Conservation (phyloP, 2,113 vertebrate genomes). For the Lophius piscatorius region DNA sequence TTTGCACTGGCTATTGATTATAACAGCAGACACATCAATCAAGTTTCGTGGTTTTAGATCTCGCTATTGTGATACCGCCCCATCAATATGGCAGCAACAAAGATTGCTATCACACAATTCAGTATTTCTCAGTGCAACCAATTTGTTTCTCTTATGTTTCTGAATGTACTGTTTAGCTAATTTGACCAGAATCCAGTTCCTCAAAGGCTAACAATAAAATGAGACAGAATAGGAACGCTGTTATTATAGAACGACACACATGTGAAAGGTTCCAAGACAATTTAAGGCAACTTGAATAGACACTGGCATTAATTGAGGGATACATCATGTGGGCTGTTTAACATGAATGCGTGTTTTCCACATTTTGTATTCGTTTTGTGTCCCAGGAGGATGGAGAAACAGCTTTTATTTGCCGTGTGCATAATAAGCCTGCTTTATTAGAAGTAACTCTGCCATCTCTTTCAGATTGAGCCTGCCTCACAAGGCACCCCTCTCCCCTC, state of each 20-base stretch:
- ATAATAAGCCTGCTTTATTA: constrained; percentile 52
- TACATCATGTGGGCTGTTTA: constrained; percentile 19
- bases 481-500: constrained; percentile 34
- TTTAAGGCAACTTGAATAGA: constrained; percentile 30
- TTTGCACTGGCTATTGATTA: constrained; percentile 68
- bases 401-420: constrained; percentile 48
- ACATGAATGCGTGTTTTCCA: constrained; percentile 36
- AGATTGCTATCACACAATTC: constrained; percentile 23
- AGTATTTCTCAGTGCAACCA: not conserved
- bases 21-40: constrained; percentile 58
- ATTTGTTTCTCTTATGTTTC: constrained; percentile 15
- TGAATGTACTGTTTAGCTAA: constrained; percentile 12
- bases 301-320: not conserved
- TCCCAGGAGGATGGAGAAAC: constrained; percentile 23
- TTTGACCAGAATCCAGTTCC: constrained; percentile 13
- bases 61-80: constrained; percentile 21
- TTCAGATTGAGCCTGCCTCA: constrained; percentile 49
- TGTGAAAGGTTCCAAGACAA: constrained; percentile 35
- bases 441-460: constrained; percentile 47
- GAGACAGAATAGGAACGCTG: constrained; percentile 3
- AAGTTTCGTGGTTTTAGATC: constrained; percentile 36
- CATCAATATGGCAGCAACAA: constrained; percentile 19
- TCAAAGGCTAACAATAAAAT: constrained; percentile 12
- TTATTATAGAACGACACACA: constrained; percentile 16
- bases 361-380: constrained; percentile 18